Percentiles rank a stretch among this genome's conserved stretches.
Evolutionary conservation across 1,140 invertebrate species (phyloP).

Genomic region (Drosophila takahashii): DNA sequence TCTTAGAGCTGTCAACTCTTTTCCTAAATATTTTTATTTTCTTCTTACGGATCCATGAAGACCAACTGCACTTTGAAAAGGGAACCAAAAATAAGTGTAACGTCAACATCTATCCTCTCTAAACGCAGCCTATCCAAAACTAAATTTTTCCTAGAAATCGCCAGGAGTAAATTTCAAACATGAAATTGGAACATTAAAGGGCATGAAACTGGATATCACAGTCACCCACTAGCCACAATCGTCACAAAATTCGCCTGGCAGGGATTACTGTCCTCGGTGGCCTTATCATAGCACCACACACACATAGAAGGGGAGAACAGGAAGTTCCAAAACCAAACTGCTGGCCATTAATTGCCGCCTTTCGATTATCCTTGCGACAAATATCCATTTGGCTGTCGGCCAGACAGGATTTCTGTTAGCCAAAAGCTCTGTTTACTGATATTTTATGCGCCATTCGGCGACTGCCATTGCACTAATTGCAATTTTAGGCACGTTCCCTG

Average conservation of each 20-base stretch:
- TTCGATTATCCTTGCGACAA: slow-evolving; percentile 45
- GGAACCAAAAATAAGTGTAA: too few relatives aligned
- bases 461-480: slow-evolving; percentile 67
- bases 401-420: slow-evolving; percentile 30
- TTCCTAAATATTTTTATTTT: too few relatives aligned
- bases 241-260: too few relatives aligned
- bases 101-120: too few relatives aligned
- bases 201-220: background rate
- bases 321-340: slow-evolving; percentile 14
- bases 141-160: too few relatives aligned
- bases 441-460: slow-evolving; percentile 66
- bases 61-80: too few relatives aligned
- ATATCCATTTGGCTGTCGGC: slow-evolving; percentile 29
- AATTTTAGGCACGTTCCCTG: slow-evolving; percentile 74
- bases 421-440: slow-evolving; percentile 72
- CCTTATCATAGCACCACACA: slow-evolving; percentile 24
- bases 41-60: too few relatives aligned
- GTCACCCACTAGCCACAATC: too few relatives aligned
- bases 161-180: too few relatives aligned
- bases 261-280: slow-evolving; percentile 28
- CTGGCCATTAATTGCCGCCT: slow-evolving; percentile 49
- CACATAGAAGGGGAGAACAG: slow-evolving; percentile 8
- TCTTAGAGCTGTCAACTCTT: too few relatives aligned
- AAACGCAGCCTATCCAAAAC: too few relatives aligned
- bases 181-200: background rate